A percentile compares a stretch with the other conserved stretches of the same genome.
Conservation (phyloP, 2,113 vertebrate species). For the Spilogale gracilis region DNA sequence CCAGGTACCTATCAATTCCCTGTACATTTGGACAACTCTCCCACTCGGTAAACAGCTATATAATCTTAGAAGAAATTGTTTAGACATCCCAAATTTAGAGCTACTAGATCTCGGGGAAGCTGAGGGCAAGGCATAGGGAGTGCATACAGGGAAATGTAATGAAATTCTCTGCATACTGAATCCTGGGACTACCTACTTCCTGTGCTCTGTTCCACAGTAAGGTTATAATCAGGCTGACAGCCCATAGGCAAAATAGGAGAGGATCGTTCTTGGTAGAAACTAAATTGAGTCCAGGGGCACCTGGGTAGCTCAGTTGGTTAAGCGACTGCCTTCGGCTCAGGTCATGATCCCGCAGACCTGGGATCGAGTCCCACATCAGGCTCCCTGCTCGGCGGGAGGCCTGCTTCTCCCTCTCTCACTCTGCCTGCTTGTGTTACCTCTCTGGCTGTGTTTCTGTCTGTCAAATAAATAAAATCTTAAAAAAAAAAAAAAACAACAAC, state of each 20-base stretch:
- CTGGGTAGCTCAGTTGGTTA: no score
- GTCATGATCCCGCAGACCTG: no score
- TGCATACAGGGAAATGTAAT: background rate
- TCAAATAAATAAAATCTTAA: no score
- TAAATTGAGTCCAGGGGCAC: background rate
- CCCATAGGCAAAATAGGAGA: background rate
- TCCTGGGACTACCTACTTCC: background rate
- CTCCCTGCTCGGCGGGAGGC: no score
- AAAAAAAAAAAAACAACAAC: no score
- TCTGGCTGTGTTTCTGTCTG: no score
- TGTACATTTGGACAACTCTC: background rate
- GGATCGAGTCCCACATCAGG: no score
- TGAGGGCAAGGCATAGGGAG: background rate
- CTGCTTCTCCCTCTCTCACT: no score
- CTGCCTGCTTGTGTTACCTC: no score
- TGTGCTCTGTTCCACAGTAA: background rate
- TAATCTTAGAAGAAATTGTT: background rate
- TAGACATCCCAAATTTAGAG: background rate
- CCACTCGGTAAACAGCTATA: background rate
- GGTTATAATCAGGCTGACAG: background rate
- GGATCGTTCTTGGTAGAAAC: background rate
- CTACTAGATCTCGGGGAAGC: background rate
- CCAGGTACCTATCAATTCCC: background rate
- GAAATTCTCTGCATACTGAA: background rate
- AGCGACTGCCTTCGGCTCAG: no score